Percentiles rank a stretch among this genome's conserved stretches.
Conservation (phyloP, 2,113 vertebrate genomes). For the Proterorhinus semilunaris region DNA sequence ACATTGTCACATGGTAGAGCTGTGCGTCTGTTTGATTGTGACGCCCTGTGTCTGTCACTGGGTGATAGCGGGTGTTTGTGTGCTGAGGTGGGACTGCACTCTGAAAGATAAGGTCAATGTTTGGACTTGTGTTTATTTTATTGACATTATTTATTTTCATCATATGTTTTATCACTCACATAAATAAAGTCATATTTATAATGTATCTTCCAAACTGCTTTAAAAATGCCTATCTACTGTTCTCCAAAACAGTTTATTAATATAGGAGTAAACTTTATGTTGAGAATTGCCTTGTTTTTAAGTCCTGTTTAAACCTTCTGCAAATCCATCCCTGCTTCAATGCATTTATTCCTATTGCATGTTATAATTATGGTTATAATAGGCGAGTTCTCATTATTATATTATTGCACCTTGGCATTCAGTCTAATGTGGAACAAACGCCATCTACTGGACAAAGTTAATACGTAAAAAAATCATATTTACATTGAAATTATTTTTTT, state of each 20-base stretch:
- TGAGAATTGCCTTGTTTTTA: no score
- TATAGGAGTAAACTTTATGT: no score
- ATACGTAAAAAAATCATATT: not conserved
- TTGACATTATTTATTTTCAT: no score
- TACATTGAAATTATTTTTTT: not conserved
- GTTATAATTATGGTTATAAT: no score
- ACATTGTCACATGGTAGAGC: conserved; percentile 5
- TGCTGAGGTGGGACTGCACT: conserved; percentile 47
- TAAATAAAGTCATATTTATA: no score
- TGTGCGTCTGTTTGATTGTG: conserved; percentile 22
- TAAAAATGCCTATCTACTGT: no score
- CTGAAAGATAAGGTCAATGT: conserved; percentile 66
- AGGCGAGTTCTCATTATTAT: not conserved
- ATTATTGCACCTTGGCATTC: not conserved
- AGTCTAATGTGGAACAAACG: not conserved
- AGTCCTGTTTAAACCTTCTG: no score
- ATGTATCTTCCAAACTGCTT: no score
- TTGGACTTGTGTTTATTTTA: conserved; percentile 10
- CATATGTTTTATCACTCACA: no score
- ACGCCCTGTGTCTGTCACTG: conserved; percentile 29
- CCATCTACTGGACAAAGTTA: conserved; percentile 1
- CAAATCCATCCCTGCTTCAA: no score
- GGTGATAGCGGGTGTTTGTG: conserved; percentile 20
- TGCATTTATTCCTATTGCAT: no score
- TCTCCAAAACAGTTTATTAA: no score